phyloP scores from a whole-genome alignment of 2,888 invertebrate genomes.

The Formica aserva region DNA sequence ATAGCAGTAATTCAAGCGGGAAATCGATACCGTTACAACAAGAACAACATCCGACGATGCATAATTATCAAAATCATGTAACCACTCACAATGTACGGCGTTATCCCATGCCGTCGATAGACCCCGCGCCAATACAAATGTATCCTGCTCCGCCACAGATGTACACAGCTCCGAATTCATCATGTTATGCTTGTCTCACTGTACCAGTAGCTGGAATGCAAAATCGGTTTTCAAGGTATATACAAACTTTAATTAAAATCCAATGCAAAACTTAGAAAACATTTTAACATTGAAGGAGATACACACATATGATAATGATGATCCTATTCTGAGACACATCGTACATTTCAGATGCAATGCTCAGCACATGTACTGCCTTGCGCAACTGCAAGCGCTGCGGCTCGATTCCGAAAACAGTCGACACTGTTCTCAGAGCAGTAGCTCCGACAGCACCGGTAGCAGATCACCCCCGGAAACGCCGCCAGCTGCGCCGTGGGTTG shows the following conservation, averaged over 20 bases:
- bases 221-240: conserved; percentile 83
- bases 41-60: conserved; percentile 79
- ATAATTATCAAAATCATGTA: conserved; percentile 81
- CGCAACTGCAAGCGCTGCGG: conserved; percentile 86
- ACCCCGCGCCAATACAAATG: conserved; percentile 82
- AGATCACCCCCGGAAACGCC: conserved; percentile 88
- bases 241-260: neutral
- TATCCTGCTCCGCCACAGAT: conserved; percentile 83
- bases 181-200: conserved; percentile 83
- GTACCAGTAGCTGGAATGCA: conserved; percentile 82
- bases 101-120: conserved; percentile 82
- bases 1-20: conserved; percentile 74
- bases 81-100: conserved; percentile 80
- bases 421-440: conserved; percentile 87
- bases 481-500: conserved; percentile 86
- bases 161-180: conserved; percentile 81
- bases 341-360: conserved; percentile 79
- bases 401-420: conserved; percentile 86
- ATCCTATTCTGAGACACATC: neutral
- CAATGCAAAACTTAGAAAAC: neutral
- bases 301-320: neutral
- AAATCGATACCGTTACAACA: conserved; percentile 77
- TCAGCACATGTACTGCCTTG: conserved; percentile 84
- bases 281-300: neutral
- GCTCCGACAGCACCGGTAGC: conserved; percentile 87